Evolutionary conservation across 2,888 invertebrate genomes (phyloP).

Genomic region (Mesorhabditis sp.): DNA sequence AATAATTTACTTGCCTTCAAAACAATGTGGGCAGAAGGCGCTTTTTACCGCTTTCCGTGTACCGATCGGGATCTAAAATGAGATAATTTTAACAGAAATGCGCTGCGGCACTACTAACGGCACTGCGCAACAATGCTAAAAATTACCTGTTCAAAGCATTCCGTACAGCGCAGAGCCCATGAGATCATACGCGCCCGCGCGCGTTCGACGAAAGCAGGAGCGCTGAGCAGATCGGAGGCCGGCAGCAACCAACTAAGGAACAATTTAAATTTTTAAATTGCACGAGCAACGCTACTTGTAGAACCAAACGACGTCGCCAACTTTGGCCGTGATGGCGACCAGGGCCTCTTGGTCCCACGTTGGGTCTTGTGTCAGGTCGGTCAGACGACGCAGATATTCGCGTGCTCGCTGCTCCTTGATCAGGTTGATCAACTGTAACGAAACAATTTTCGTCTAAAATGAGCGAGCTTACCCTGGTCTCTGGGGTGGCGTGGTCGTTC

Average conservation of each 20-base stretch:
- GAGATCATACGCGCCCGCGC: neutral
- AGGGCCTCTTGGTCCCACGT: neutral
- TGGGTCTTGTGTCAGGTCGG: neutral
- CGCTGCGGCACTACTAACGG: too few species aligned
- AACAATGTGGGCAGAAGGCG: conserved; percentile 1
- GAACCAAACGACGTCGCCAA: neutral
- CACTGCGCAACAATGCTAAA: neutral
- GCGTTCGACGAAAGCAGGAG: neutral
- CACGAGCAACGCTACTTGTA: neutral
- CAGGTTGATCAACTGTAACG: too few species aligned
- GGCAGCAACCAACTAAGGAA: neutral
- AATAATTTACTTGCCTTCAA: neutral
- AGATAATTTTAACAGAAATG: neutral
- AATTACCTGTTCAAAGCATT: neutral
- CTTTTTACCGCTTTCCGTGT: neutral
- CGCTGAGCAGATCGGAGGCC: neutral
- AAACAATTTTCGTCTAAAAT: too few species aligned
- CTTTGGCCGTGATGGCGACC: neutral
- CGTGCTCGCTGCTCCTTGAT: too few species aligned
- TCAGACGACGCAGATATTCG: too few species aligned
- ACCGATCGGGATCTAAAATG: neutral
- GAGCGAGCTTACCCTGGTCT: too few species aligned
- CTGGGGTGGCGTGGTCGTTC: too few species aligned
- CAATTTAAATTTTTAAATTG: neutral
- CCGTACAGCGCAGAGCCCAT: conserved; percentile 2